Base-by-base conservation (phyloP, 2,888 invertebrate species). In the Drosophila mimica region DNA sequence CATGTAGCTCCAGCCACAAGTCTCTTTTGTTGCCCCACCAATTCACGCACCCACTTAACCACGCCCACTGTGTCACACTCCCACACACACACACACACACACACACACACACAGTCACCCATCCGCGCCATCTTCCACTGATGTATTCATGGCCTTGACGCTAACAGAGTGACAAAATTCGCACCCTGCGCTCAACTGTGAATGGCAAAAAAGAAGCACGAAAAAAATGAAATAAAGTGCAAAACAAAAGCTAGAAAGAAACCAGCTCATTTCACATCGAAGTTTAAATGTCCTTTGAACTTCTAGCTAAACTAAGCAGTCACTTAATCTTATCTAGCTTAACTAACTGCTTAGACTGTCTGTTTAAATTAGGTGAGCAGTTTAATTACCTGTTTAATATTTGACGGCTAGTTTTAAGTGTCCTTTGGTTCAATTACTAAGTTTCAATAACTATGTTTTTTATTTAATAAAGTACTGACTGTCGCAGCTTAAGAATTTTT, bases 161-260 rank as follows among this genome's bases (percentile, higher is more conserved):
- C 74, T 86, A 90, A 90, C 87, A 80, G 87, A 90, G 88, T 88
- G 88, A 90, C 91, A 87, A 90, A 88, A 89, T 88, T 89, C 88
- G 90, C 88, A 90, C 88, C 90, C 90, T 86, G 87, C 89, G 76
- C 49, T 81, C 64, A 65, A 79, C 63, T 76, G 88, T 61, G 60
- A 80, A 72, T 80, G 70, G 68, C 75, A 75, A 77, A 64, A 58
- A 66, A 74, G 69, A 73, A 70, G 40, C 68, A 64, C 40, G 38
- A 52, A 36, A 52, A 33, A 58, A 15, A 20, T 7, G 52, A 52
- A 63, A 46, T 25, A 48, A 53, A 60, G 54, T 34, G 28, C 28
- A 62, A 72, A 70, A 67, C 54, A 36, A 43, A 30, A 66, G 46
- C 25, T 57, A 34, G 31, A 20, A 28, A 17, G 4, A n/a, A 52